phyloP scores from a whole-genome alignment of 1,140 invertebrate genomes.

The Bicyclus anynana region DNA sequence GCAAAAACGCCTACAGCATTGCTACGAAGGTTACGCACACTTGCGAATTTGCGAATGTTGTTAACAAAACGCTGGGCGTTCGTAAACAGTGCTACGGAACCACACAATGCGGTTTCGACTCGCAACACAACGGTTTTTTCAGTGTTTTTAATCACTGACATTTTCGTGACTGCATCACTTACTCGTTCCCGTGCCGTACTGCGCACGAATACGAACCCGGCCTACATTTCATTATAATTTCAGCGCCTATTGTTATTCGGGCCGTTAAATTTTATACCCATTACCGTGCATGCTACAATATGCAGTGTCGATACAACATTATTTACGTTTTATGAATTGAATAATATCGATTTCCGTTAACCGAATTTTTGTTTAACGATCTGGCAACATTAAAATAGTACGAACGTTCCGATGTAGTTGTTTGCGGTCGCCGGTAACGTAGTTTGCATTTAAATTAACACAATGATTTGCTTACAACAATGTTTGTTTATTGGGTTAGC shows the following conservation, averaged over 20 bases:
- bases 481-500: neutral
- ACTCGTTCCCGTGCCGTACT: too few relatives aligned
- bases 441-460: neutral
- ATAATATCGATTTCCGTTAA: slow-evolving; percentile 39
- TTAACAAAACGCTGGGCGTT: too few relatives aligned
- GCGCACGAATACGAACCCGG: slow-evolving; percentile 36
- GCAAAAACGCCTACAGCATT: too few relatives aligned
- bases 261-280: slow-evolving; percentile 47
- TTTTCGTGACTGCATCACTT: slow-evolving; percentile 57
- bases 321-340: slow-evolving; percentile 52
- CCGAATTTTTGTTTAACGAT: slow-evolving; percentile 38
- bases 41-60: too few relatives aligned
- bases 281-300: slow-evolving; percentile 41
- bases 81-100: too few relatives aligned
- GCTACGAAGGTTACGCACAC: too few relatives aligned
- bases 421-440: slow-evolving; percentile 19
- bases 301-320: slow-evolving; percentile 41
- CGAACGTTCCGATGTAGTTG: slow-evolving; percentile 13
- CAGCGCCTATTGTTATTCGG: slow-evolving; percentile 38
- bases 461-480: neutral
- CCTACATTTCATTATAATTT: slow-evolving; percentile 51
- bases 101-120: neutral
- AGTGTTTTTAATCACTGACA: slow-evolving; percentile 57
- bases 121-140: slow-evolving; percentile 25
- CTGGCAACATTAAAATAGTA: slow-evolving; percentile 31